Evolutionary conservation across 2,888 invertebrate genomes (phyloP).

Genomic region (Sphinx pinastri): DNA sequence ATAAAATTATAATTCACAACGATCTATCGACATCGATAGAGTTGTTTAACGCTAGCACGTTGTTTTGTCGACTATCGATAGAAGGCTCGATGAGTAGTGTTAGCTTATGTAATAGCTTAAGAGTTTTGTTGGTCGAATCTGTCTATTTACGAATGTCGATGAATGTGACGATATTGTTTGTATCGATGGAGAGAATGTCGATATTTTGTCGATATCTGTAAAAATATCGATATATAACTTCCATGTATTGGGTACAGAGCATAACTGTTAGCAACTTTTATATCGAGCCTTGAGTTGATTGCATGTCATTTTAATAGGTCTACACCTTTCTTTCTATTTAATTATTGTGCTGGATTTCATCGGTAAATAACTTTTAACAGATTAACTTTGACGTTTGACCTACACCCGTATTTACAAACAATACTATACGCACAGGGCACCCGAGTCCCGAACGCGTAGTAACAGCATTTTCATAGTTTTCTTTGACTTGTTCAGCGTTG

Average conservation of each 20-base stretch:
- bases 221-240: constrained; percentile 10
- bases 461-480: too few species aligned
- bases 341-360: too few species aligned
- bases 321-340: too few species aligned
- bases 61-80: constrained; percentile 35
- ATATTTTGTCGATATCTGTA: background rate
- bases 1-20: constrained; percentile 14
- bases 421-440: too few species aligned
- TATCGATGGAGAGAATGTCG: constrained; percentile 14
- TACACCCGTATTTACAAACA: too few species aligned
- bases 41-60: constrained; percentile 37
- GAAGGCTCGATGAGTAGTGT: constrained; percentile 28
- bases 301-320: too few species aligned
- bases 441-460: too few species aligned
- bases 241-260: constrained; percentile 20
- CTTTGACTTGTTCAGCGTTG: too few species aligned
- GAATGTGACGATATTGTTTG: constrained; percentile 14
- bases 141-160: constrained; percentile 19
- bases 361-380: too few species aligned
- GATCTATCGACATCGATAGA: constrained; percentile 39
- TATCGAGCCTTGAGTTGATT: background rate
- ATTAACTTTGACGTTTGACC: too few species aligned
- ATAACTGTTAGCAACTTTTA: constrained; percentile 5
- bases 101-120: constrained; percentile 27
- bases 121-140: constrained; percentile 15